These are phyloP conservation scores for Coelopa frigida DNA, from an alignment of 1,140 invertebrate genomes.

Conservation along the genomic window DNA sequence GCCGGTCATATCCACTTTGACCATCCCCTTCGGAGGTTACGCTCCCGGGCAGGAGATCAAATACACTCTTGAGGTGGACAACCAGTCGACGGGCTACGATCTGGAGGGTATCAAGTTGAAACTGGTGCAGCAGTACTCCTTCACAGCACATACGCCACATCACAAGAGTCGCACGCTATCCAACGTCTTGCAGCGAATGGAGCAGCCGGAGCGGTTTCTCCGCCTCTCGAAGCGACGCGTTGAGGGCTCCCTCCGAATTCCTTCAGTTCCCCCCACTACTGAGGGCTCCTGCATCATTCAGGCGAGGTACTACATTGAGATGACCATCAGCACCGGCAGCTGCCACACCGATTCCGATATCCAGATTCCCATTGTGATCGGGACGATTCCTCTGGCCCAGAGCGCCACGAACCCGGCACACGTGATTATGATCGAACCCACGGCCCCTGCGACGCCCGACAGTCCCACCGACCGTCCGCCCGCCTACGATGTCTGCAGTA, in stretches of 20 bases:
- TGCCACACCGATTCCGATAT: conserved; percentile 23
- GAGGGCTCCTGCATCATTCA: conserved; percentile 20
- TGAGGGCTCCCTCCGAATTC: conserved; percentile 20
- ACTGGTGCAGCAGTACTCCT: conserved; percentile 18
- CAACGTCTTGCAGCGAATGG: conserved; percentile 12
- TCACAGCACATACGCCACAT: conserved; percentile 17
- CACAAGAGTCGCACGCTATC: conserved; percentile 13
- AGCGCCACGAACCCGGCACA: conserved; percentile 22
- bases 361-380: conserved; percentile 23
- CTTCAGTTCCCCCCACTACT: conserved; percentile 43
- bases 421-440: no score
- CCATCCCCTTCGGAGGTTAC: conserved; percentile 30
- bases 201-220: conserved; percentile 15
- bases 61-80: conserved; percentile 23
- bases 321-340: conserved; percentile 19
- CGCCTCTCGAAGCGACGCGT: conserved; percentile 24
- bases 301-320: conserved; percentile 16
- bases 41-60: conserved; percentile 27
- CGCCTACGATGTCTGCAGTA: background rate
- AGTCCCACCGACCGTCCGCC: no score
- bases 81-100: conserved; percentile 25
- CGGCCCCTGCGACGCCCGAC: no score
- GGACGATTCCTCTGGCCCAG: conserved; percentile 27
- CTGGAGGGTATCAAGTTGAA: conserved; percentile 19
- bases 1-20: conserved; percentile 19